Evolutionary conservation across 2,113 vertebrate species (phyloP), one percentile per base, ranked within the genome.

Genomic region (Siniperca knerii): DNA sequence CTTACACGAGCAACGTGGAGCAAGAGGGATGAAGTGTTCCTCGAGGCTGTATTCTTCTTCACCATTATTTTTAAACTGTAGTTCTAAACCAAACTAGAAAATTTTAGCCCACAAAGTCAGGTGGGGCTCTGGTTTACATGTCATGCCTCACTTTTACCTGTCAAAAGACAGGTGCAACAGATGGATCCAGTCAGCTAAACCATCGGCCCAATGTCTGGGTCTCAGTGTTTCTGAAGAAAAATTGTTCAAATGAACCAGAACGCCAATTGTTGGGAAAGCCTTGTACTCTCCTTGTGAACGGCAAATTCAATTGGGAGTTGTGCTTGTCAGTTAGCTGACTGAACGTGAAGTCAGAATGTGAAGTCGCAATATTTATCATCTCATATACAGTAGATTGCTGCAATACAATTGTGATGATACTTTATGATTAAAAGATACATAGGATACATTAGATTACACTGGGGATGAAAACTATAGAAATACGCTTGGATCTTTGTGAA

Each of bases 331-430:
- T 76, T 35, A n/a, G n/a, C 52, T 54, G 57, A 16, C 12, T 52
- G 37, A 64, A 50, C 35, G 15, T 55, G 8, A 23, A 54, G 60
- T 40, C n/a, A 74, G 61, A 84, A 74, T 83, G 35, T 48, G 5
- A 68, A 73, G 76, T 73, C 71, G 61, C 23, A 52, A 20, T 25
- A 10, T 29, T 29, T 29, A 54, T 84, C 54, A 57, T 74, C 25
- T 84, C 52, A 15, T 61, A 48, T 48, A 60, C 33, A 1, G 74
- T 40, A 7, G 44, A n/a, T 37, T 10, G 42, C 42, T 48, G 42
- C 42, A 50, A 2, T 12, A 21, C 11, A 52, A 52, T 42, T 29
- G 42, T 61, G 33, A 21, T 1, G 9, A 21, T 33, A 25, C 44
- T 54, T 58, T 33, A 29, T n/a, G 5, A 76, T 10, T 69, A 9